phyloP scores from a whole-genome alignment of 2,797 vertebrate species.

The Platalea minor region DNA sequence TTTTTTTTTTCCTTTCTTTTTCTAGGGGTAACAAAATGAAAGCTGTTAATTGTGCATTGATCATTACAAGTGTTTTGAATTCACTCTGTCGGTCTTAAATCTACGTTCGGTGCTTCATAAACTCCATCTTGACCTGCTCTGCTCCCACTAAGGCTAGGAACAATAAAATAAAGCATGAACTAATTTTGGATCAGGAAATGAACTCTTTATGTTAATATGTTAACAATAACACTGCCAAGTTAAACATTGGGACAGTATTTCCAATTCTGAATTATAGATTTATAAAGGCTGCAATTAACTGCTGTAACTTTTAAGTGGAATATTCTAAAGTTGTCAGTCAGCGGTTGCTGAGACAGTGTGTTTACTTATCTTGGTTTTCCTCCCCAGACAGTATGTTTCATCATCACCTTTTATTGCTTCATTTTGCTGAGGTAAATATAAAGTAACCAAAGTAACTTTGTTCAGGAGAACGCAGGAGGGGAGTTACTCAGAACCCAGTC shows the following conservation, averaged over 20 bases:
- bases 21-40: conserved; percentile 41
- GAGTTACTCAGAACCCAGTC: conserved; percentile 3
- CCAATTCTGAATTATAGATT: background rate
- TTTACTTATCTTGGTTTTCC: background rate
- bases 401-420: conserved; percentile 3
- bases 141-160: background rate
- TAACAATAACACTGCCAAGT: background rate
- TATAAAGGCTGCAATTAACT: background rate
- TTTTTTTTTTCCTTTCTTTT: background rate
- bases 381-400: background rate
- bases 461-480: background rate
- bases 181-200: conserved; percentile 18
- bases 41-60: conserved; percentile 31
- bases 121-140: background rate
- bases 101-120: background rate
- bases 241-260: background rate
- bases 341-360: background rate
- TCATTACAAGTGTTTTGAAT: conserved; percentile 17
- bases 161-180: background rate
- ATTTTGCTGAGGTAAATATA: conserved; percentile 21
- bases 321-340: background rate
- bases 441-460: background rate
- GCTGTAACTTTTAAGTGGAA: background rate
- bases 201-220: background rate
- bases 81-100: conserved; percentile 1